Base-by-base conservation (phyloP, 2,113 vertebrate genomes). In the Coreoperca whiteheadi region DNA sequence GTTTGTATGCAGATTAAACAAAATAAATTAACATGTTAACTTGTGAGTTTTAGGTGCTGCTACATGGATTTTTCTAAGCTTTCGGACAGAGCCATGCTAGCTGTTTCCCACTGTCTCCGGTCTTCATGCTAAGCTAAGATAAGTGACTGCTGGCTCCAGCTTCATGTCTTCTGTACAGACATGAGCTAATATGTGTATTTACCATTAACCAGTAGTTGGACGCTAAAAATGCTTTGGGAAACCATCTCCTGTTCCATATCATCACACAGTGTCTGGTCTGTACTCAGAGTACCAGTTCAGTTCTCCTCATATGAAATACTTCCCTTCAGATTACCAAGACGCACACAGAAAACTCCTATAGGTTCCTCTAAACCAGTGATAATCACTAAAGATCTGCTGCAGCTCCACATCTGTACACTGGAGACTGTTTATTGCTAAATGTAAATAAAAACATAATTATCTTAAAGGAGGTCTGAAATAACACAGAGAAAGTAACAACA, bases 181-280 rank as follows among this genome's bases (percentile, higher is more conserved):
- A 54, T n/a, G 11, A 69, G 32, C 1, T 2, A 54, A 18, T 15
- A 43, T 53, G 43, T 53, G 21, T 30, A 75, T 81, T 81, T 74
- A 41, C 14, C 50, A 46, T n/a, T 75, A 46, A 79, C 10, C 14
- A 59, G 4, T n/a, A 51, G 8, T 74, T 60, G 69, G 67, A 28
- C 18, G 64, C 50, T 66, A 79, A 73, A 90, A 77, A 82, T 0
- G 18, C 71, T 76, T 83, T 91, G 81, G 60, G 77, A 87, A 90
- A 88, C 43, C 61, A 25, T 60, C 30, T 39, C 37, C 74, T 80
- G 32, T 68, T 71, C 79, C 71, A 82, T 43, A 68, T 84, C 30
- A 70, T 79, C 71, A 69, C 86, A 92, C 89, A 91, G 91, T 92
- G 89, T 88, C 86, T 77, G 86, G 89, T 91, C 84, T 89, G 77